Evolutionary conservation across 2,888 invertebrate species (phyloP), one percentile per base, ranked within the genome.

Genomic region (Protonemura montana): DNA sequence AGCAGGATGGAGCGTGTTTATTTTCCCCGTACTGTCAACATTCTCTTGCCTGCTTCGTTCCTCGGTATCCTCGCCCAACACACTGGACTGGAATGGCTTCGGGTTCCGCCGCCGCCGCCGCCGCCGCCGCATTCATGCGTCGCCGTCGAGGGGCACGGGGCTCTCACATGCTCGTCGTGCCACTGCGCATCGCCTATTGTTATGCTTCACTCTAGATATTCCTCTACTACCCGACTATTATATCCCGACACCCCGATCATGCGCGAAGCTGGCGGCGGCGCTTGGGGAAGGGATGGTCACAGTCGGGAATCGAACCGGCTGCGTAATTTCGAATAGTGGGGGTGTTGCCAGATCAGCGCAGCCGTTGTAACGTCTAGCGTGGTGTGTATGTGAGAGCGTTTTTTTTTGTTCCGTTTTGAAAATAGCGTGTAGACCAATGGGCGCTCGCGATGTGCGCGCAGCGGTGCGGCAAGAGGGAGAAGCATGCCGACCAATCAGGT

Each of bases 241-340:
- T 13, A 13, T 13, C 59, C 77, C 6, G 25, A n/a, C 78, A 25
- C 16, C 78, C 26, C 78, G 78, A 7, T 21, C 78, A 78, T 78
- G 78, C 78, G 59, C 59, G 16, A 16, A 16, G 21, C 59, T 2
- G 2, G 21, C 59, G 16, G 78, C n/a, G 78, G n/a, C 78, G 25
- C 78, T 16, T 2, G 5, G 78, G 78, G 78, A 2, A 29, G 7
- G 81, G 81, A n/a, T 6, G 59, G 59, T 21, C 3, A 10, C 21
- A 10, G 59, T 59, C 59, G 13, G 59, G 59, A 59, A 2, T 59
- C 59, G 59, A 59, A 59, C 59, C 59, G 21, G 1, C 35, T 83
- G 84, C 84, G 76, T 76, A 84, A 83, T 83, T n/a, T 59, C 26
- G 10, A 42, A 3, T n/a, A n/a, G 82, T 1, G 25, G 83, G 42